These are phyloP conservation scores for Crax fasciolata DNA, from an alignment of 2,797 vertebrate species.

Conservation along the genomic window DNA sequence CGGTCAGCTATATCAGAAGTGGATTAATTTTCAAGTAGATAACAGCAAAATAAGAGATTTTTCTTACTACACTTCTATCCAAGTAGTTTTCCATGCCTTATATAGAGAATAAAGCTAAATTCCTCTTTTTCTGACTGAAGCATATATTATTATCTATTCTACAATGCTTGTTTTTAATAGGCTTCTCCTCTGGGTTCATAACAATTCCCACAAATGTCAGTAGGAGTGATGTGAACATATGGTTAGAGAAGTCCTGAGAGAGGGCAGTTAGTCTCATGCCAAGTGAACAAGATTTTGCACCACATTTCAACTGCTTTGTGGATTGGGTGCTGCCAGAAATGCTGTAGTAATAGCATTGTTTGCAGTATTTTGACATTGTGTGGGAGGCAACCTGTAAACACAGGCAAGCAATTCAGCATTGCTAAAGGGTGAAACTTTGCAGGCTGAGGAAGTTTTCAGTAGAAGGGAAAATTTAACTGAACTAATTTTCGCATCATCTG, in stretches of 20 bases:
- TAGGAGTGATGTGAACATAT: slow-evolving; percentile 67
- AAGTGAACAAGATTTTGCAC: slow-evolving; percentile 41
- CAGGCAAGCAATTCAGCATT: not conserved
- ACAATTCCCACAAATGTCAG: slow-evolving; percentile 42
- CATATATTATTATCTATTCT: slow-evolving; percentile 6
- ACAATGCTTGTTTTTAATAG: slow-evolving; percentile 21
- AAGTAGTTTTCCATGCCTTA: not conserved
- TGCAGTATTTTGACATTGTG: slow-evolving; percentile 52
- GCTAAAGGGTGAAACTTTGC: slow-evolving; percentile 20
- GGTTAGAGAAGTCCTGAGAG: slow-evolving; percentile 50
- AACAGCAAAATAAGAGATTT: slow-evolving; percentile 21
- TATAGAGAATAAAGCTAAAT: not conserved
- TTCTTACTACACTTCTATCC: not conserved
- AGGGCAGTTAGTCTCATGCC: slow-evolving; percentile 45
- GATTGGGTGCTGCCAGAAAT: slow-evolving; percentile 12
- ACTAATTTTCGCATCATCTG: not conserved
- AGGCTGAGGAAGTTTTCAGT: not conserved
- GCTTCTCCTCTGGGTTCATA: not conserved
- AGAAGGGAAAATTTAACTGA: not conserved
- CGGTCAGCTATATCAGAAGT: not conserved
- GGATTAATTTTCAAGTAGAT: not conserved
- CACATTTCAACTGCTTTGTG: slow-evolving; percentile 21
- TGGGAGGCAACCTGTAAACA: slow-evolving; percentile 2
- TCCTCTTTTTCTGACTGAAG: slow-evolving; percentile 15
- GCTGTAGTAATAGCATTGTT: slow-evolving; percentile 11